Conservation (phyloP, 2,797 vertebrate genomes). For the Rhynchonycteris naso region DNA sequence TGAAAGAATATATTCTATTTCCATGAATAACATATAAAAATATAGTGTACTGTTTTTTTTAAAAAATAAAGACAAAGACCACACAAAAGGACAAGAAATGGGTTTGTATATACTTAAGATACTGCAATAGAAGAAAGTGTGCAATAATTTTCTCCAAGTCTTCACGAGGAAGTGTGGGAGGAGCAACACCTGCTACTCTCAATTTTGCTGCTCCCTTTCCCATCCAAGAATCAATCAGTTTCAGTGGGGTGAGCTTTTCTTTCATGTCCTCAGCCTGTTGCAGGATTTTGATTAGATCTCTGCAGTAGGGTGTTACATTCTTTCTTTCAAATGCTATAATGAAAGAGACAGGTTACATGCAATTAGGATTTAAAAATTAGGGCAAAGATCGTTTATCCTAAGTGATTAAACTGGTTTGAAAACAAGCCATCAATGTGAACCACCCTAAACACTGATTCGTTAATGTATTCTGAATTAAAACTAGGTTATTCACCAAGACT, state of each 20-base stretch:
- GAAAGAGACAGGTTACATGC: slow-evolving; percentile 7
- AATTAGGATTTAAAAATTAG: not conserved
- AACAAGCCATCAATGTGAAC: not conserved
- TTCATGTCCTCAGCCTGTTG: slow-evolving; percentile 89
- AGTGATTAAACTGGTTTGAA: not conserved
- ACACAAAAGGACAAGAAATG: not conserved
- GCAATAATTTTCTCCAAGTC: slow-evolving; percentile 92
- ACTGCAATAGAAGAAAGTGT: slow-evolving; percentile 91
- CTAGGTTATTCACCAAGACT: not conserved
- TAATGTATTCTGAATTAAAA: slow-evolving; percentile 23
- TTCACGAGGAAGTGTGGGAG: slow-evolving; percentile 86
- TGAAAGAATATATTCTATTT: not conserved
- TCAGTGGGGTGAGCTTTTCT: slow-evolving; percentile 96
- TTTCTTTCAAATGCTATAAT: slow-evolving; percentile 71
- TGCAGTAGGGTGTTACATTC: slow-evolving; percentile 89
- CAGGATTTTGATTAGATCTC: slow-evolving; percentile 92
- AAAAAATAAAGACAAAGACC: not conserved
- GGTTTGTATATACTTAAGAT: slow-evolving; percentile 89
- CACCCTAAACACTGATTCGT: not conserved
- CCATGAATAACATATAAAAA: not conserved
- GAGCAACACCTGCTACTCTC: slow-evolving; percentile 88
- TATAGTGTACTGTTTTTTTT: not conserved
- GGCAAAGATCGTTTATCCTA: not conserved
- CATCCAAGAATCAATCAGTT: slow-evolving; percentile 94
- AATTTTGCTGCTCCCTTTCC: slow-evolving; percentile 92